These are phyloP conservation scores for Columbina picui DNA, from an alignment of 2,113 vertebrate genomes.

Conservation along the genomic window DNA sequence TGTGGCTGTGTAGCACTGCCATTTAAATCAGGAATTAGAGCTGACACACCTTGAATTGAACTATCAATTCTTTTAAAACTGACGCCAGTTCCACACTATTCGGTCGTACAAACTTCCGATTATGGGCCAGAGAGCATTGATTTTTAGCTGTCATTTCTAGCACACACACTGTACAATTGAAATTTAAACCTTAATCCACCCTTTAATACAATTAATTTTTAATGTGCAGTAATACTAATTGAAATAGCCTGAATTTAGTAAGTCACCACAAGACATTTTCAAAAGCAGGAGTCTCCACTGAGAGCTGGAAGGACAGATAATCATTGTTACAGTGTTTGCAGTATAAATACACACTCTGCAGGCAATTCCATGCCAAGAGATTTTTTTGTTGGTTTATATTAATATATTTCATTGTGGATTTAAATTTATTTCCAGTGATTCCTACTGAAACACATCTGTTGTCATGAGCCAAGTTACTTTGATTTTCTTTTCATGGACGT, in stretches of 20 bases:
- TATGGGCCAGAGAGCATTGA: slow-evolving; percentile 79
- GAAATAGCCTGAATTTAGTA: slow-evolving; percentile 91
- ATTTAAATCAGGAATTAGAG: slow-evolving; percentile 60
- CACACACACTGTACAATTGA: slow-evolving; percentile 81
- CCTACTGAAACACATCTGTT: not conserved
- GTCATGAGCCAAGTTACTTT: not conserved
- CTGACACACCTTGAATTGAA: slow-evolving; percentile 72
- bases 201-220: slow-evolving; percentile 95
- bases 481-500: not conserved
- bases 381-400: slow-evolving; percentile 56
- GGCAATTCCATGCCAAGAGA: slow-evolving; percentile 49
- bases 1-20: slow-evolving; percentile 15
- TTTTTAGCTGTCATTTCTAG: slow-evolving; percentile 88
- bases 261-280: slow-evolving; percentile 87
- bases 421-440: slow-evolving; percentile 25
- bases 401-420: slow-evolving; percentile 42
- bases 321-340: slow-evolving; percentile 81
- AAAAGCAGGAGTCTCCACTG: slow-evolving; percentile 86
- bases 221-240: slow-evolving; percentile 98
- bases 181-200: slow-evolving; percentile 93
- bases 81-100: slow-evolving; percentile 65
- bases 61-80: slow-evolving; percentile 71
- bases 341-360: slow-evolving; percentile 55
- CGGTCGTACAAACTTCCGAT: slow-evolving; percentile 60
- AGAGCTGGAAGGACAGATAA: slow-evolving; percentile 88